phyloP scores from a whole-genome alignment of 1,140 invertebrate genomes.

The Saccostrea glomerata region DNA sequence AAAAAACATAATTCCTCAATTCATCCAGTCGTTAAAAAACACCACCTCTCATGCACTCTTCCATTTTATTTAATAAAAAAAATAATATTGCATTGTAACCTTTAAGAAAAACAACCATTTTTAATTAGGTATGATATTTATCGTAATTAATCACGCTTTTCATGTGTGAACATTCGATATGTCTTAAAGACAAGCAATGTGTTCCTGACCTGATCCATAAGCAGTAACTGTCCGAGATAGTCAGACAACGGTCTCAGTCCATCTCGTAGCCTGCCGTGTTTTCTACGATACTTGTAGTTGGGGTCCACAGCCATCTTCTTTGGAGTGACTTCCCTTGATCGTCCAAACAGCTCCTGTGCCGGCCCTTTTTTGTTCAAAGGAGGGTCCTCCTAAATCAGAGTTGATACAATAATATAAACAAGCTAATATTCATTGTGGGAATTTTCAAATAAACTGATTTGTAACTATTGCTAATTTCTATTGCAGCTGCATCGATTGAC shows the following conservation, averaged over 20 bases:
- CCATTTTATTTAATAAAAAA: no score
- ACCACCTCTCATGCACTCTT: no score
- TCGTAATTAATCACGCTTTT: no score
- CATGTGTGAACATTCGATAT: no score
- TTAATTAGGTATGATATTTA: no score
- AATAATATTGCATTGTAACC: no score
- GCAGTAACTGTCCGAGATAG: constrained; percentile 31
- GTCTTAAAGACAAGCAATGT: no score
- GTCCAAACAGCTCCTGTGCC: not conserved
- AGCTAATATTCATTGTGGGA: not conserved
- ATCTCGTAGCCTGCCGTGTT: constrained; percentile 21
- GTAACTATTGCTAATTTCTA: no score
- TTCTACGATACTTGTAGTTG: constrained; percentile 51
- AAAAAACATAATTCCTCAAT: not conserved
- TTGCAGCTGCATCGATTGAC: no score
- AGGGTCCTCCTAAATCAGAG: not conserved
- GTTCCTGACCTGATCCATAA: constrained; percentile 31
- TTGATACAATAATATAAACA: not conserved
- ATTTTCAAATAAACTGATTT: no score
- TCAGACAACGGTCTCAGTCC: constrained; percentile 3
- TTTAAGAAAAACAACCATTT: no score
- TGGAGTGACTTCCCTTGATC: not conserved
- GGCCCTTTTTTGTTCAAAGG: not conserved
- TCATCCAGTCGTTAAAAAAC: no score
- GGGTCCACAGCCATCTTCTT: not conserved